phyloP scores from a whole-genome alignment of 2,113 vertebrate species.

The Urocynchramus pylzowi region DNA sequence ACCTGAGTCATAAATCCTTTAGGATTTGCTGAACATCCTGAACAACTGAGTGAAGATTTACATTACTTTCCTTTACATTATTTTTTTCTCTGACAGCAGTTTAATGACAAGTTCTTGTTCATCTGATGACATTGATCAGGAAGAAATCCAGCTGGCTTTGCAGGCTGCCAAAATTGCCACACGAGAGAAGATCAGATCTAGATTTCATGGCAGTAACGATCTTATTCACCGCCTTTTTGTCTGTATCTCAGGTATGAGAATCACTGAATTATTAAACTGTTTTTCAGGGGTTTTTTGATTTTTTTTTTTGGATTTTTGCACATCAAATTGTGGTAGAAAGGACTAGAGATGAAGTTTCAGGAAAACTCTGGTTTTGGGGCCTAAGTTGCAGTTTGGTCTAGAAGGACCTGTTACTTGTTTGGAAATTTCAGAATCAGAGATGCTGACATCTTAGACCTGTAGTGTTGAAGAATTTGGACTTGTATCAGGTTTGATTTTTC shows the following conservation, averaged over 20 bases:
- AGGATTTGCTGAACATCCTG: neutral
- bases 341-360: neutral
- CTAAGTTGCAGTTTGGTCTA: neutral
- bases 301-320: neutral
- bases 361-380: neutral
- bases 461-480: neutral
- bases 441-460: neutral
- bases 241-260: constrained; percentile 90
- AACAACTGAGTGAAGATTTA: neutral
- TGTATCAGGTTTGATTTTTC: neutral
- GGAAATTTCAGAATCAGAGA: neutral
- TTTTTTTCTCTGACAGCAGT: constrained; percentile 61
- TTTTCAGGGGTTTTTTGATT: neutral
- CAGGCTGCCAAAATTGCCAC: constrained; percentile 80
- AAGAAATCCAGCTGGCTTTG: constrained; percentile 78
- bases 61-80: neutral
- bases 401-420: neutral
- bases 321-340: neutral
- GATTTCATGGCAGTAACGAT: constrained; percentile 94
- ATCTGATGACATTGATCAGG: constrained; percentile 78
- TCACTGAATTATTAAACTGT: neutral
- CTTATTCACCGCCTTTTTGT: constrained; percentile 97
- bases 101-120: constrained; percentile 78
- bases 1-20: constrained; percentile 22
- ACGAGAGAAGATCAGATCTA: constrained; percentile 90